Conservation (phyloP, 2,113 vertebrate species). For the Crypturellus undulatus region DNA sequence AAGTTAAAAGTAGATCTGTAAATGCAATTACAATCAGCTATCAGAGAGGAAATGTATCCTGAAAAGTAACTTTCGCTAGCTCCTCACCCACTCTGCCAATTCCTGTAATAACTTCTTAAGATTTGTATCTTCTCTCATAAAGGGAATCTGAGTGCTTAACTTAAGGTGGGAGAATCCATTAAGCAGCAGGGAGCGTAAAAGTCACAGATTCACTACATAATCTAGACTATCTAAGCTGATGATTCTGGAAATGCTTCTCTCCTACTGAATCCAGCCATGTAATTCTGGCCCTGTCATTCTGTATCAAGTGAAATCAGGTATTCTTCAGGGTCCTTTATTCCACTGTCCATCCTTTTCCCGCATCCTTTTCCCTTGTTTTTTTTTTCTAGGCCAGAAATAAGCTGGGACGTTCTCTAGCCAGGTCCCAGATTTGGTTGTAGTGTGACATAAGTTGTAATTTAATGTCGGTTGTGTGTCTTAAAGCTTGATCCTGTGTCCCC, state of each 20-base stretch:
- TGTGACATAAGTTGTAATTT: not conserved
- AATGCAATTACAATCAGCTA: not conserved
- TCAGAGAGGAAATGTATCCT: not conserved
- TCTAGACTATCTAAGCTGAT: not conserved
- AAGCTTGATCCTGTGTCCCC: not conserved
- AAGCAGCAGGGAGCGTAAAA: not conserved
- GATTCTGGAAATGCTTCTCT: not conserved
- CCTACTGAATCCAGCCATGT: not conserved
- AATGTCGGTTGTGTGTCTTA: not conserved
- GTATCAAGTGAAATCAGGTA: not conserved
- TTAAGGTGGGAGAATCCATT: not conserved
- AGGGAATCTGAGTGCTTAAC: not conserved
- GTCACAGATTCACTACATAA: not conserved
- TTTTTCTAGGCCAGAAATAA: not conserved
- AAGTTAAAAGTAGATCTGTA: not conserved
- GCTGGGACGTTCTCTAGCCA: not conserved
- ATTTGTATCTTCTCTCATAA: not conserved
- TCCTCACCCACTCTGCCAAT: not conserved
- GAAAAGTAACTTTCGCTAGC: not conserved
- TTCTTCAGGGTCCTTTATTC: not conserved
- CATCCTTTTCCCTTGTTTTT: no score
- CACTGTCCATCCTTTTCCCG: not conserved
- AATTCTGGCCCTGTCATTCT: not conserved
- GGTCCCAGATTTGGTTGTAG: not conserved
- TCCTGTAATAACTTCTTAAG: not conserved